Base-by-base conservation (phyloP, 2,113 vertebrate genomes). In the Microcebus ravelobensis region DNA sequence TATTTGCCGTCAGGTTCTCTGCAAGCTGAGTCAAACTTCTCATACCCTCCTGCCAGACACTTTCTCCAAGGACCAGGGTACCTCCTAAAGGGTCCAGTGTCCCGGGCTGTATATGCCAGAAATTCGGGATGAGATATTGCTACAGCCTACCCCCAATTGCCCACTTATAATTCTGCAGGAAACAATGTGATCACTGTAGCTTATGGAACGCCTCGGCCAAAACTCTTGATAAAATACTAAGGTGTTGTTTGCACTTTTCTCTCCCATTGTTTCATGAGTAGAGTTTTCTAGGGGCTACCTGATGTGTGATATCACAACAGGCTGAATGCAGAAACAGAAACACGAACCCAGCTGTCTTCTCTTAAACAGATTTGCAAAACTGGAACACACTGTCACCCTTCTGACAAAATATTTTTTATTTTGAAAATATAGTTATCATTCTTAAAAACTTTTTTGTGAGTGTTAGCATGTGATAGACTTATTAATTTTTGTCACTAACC, bases 391-490 rank as follows among this genome's bases (percentile, higher is more conserved):
- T 48, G 36, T 29, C n/a, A 65, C 5, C 63, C 25, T 59, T 70
- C 34, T 17, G 59, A 52, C 4, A 11, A 52, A 80, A 68, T 15
- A 45, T 34, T 57, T 87, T 85, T 82, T 34, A 50, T n/a, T 86
- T 95, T 96, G 61, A 93, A 77, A 83, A 94, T 59, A 63, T 63
- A 29, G 61, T 63, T 63, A 63, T 5, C 61, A 11, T 93, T 82
- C 61, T 45, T 45, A 45, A 83, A 74, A 87, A 36, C 6, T 9
- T 52, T 52, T 83, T 55, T 11, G 45, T 73, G 36, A 50, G 25
- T 68, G 12, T 79, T 61, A 92, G 21, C 42, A 34, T 70, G 18
- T 61, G n/a, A 59, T 80, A 34, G 65, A 20, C 8, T 80, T 52
- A 48, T 48, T 83, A 50, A 65, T 63, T 74, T 34, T 29, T 74